A percentile compares a stretch with the other conserved stretches of the same genome.
Evolutionary conservation across 2,113 vertebrate genomes (phyloP).

Genomic region (Microtus oregoni): DNA sequence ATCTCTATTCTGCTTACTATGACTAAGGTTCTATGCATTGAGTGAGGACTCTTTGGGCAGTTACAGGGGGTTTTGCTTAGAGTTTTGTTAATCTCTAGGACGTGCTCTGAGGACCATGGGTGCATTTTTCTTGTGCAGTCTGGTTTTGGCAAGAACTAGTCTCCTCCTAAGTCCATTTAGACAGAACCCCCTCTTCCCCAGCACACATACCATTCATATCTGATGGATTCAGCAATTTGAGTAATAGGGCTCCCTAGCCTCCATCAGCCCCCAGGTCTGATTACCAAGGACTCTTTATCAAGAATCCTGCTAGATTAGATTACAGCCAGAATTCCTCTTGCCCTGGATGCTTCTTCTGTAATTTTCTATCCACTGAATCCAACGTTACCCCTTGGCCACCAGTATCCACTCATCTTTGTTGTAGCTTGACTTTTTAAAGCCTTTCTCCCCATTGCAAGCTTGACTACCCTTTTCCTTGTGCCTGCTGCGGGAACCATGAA

Average conservation of each 20-base stretch:
- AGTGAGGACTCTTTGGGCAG: not conserved
- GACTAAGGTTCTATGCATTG: not conserved
- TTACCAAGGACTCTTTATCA: not conserved
- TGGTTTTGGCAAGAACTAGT: not conserved
- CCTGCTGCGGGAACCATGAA: not conserved
- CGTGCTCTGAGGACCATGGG: not conserved
- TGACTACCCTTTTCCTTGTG: not conserved
- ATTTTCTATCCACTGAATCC: not conserved
- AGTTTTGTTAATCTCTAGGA: not conserved
- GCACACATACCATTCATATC: not conserved
- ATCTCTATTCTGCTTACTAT: not conserved
- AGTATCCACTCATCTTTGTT: not conserved
- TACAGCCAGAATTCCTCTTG: not conserved
- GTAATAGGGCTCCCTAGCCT: not conserved
- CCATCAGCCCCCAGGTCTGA: not conserved
- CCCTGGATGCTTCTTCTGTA: not conserved
- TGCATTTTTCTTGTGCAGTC: not conserved
- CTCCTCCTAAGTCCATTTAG: not conserved
- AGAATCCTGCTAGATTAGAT: conserved; percentile 8
- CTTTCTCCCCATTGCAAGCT: not conserved
- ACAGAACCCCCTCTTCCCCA: not conserved
- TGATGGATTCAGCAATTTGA: not conserved
- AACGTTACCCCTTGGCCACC: no score
- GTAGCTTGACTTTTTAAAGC: not conserved
- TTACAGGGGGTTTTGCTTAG: not conserved